phyloP scores from a whole-genome alignment of 2,797 vertebrate species.

The Cynodonichthys magdalenae region DNA sequence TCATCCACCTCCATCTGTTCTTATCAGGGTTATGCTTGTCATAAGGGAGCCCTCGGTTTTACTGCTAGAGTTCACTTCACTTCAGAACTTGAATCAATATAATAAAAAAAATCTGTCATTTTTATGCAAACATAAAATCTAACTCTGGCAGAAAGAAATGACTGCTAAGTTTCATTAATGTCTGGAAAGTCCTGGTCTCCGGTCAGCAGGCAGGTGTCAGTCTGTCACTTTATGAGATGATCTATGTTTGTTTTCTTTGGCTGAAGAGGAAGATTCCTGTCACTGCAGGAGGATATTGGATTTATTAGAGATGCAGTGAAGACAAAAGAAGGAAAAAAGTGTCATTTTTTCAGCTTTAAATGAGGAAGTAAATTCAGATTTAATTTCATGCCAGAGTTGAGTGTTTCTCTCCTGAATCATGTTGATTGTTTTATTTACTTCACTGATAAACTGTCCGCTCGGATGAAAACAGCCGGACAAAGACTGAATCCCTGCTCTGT shows the following conservation, averaged over 20 bases:
- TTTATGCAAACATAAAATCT: background rate
- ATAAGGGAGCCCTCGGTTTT: conserved; percentile 2
- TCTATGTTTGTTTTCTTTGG: conserved; percentile 3
- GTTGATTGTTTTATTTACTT: background rate
- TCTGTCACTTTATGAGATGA: background rate
- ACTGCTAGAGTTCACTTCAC: background rate
- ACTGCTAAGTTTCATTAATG: background rate
- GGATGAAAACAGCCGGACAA: background rate
- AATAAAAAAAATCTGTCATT: conserved; percentile 15
- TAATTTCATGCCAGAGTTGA: too few relatives aligned
- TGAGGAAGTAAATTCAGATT: too few relatives aligned
- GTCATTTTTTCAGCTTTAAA: too few relatives aligned
- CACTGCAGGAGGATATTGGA: conserved; percentile 4
- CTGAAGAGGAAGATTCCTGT: conserved; percentile 2
- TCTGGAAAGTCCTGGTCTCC: conserved; percentile 4
- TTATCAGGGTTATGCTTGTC: background rate
- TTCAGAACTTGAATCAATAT: conserved; percentile 1
- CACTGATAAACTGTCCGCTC: background rate
- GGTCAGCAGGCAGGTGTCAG: background rate
- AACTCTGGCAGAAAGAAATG: background rate
- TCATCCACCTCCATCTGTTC: background rate
- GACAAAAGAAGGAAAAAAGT: background rate
- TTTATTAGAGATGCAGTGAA: background rate
- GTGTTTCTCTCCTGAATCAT: too few relatives aligned
- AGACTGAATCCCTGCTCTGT: background rate